phyloP scores from a whole-genome alignment of 2,888 invertebrate genomes.

The Alloplasta piceator region DNA sequence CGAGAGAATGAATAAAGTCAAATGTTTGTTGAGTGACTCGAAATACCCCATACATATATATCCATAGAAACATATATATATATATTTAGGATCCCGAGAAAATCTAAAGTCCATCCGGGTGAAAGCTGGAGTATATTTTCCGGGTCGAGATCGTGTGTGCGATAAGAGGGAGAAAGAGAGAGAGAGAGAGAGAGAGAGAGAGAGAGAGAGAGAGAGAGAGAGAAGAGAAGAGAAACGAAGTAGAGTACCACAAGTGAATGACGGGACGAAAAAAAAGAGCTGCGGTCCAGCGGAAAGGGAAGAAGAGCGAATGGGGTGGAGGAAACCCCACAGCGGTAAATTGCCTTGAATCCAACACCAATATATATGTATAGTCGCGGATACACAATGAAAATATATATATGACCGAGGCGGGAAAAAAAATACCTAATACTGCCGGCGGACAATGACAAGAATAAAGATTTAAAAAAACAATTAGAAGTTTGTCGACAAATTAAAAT shows the following conservation, averaged over 20 bases:
- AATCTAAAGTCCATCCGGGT: constrained; percentile 13
- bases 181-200: constrained; percentile 29
- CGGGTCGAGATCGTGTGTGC: constrained; percentile 12
- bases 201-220: constrained; percentile 43
- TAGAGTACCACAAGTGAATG: no score
- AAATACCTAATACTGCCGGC: constrained; percentile 43
- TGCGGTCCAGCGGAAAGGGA: constrained; percentile 7
- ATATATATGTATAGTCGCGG: constrained; percentile 3
- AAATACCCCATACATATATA: neutral
- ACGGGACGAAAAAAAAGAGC: neutral
- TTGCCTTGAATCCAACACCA: constrained; percentile 48
- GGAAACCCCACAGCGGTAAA: constrained; percentile 43
- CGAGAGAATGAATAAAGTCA: no score
- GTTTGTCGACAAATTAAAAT: neutral
- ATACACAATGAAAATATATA: neutral
- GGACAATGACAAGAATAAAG: constrained; percentile 20
- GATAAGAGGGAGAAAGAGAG: constrained; percentile 5
- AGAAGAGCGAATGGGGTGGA: neutral
- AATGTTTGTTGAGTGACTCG: no score
- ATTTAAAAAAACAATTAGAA: constrained; percentile 5
- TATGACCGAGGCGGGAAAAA: constrained; percentile 8
- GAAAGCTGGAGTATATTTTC: neutral
- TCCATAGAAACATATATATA: neutral
- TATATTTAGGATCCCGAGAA: constrained; percentile 27
- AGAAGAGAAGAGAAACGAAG: constrained; percentile 19